Evolutionary conservation across 2,113 vertebrate species (phyloP).

Genomic region (Varanus salvator): DNA sequence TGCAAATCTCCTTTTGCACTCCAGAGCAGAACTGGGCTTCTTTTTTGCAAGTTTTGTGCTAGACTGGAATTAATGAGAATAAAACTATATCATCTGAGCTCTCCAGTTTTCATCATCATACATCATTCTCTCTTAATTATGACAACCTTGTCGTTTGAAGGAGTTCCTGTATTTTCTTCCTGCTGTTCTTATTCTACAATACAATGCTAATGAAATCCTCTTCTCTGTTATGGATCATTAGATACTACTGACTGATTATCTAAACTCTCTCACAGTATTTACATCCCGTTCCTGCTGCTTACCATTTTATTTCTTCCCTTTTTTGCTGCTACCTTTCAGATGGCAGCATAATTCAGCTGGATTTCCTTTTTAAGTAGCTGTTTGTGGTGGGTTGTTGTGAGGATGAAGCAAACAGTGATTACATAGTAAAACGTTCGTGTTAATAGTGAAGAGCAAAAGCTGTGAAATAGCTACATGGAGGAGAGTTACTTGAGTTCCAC

Average conservation of each 20-base stretch:
- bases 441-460: background rate
- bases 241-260: background rate
- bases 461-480: background rate
- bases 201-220: conserved; percentile 30
- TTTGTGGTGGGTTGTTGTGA: background rate
- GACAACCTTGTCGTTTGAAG: conserved; percentile 9
- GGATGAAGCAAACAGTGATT: background rate
- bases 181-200: conserved; percentile 29
- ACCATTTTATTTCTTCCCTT: background rate
- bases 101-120: background rate
- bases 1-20: background rate
- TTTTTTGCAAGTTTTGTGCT: background rate
- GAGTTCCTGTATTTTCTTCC: background rate
- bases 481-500: background rate
- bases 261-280: conserved; percentile 22
- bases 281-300: background rate
- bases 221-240: conserved; percentile 8
- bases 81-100: background rate
- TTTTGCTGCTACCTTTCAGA: background rate
- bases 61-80: background rate
- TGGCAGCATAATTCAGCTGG: background rate
- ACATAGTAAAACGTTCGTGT: background rate
- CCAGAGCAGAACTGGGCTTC: background rate
- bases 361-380: background rate
- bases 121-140: conserved; percentile 31